Conservation (phyloP, 2,113 vertebrate genomes). For the Corythornis cristatus region DNA sequence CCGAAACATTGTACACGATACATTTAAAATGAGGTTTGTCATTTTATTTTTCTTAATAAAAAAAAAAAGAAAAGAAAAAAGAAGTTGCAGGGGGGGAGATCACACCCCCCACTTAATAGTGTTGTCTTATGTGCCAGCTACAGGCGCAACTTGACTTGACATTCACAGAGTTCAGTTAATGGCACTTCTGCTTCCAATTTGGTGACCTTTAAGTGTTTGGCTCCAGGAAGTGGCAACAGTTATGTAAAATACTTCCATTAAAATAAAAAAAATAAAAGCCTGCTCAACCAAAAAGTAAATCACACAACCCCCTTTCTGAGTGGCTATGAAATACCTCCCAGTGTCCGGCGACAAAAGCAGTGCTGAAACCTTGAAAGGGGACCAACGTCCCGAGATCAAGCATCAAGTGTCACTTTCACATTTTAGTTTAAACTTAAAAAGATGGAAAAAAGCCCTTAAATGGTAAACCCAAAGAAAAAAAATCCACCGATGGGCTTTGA, state of each 20-base stretch:
- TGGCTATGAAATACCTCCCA: neutral
- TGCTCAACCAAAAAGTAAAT: neutral
- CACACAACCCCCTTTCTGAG: neutral
- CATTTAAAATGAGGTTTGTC: constrained; percentile 71
- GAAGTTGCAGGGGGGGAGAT: neutral
- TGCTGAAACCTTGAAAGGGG: neutral
- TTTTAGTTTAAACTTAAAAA: constrained; percentile 41
- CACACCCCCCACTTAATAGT: neutral
- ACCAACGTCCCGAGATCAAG: neutral
- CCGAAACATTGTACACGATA: constrained; percentile 61
- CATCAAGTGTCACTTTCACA: constrained; percentile 41
- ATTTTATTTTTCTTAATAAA: constrained; percentile 19
- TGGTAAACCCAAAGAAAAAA: constrained; percentile 35
- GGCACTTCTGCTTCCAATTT: constrained; percentile 77
- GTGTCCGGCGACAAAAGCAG: neutral
- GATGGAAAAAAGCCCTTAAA: constrained; percentile 59
- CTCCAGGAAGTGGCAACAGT: constrained; percentile 64
- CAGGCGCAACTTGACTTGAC: constrained; percentile 53
- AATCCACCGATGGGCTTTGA: neutral
- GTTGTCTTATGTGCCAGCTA: constrained; percentile 57
- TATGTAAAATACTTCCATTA: constrained; percentile 38
- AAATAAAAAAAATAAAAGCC: neutral
- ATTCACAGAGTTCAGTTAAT: constrained; percentile 71
- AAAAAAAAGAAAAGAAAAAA: neutral
- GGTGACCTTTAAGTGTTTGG: constrained; percentile 65